Evolutionary conservation across 1,140 invertebrate genomes (phyloP).

Genomic region (Leucophenga varia): DNA sequence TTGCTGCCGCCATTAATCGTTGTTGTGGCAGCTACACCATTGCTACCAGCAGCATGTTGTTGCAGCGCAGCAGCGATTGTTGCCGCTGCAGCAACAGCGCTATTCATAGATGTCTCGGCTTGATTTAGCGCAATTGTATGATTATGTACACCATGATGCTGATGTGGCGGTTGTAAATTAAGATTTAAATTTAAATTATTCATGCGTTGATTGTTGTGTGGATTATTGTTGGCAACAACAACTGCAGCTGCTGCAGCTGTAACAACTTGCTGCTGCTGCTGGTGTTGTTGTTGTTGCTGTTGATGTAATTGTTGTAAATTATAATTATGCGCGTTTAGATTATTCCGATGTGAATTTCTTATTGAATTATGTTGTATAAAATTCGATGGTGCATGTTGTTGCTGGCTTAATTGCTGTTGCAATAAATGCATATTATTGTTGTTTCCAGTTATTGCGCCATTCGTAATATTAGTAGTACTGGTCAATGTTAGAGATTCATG

Average conservation of each 20-base stretch:
- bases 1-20: conserved; percentile 28
- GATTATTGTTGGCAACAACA: conserved; percentile 38
- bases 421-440: conserved; percentile 25
- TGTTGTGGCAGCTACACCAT: conserved; percentile 4
- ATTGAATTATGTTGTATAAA: conserved; percentile 54
- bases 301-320: conserved; percentile 17
- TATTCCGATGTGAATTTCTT: conserved; percentile 51
- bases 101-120: conserved; percentile 27
- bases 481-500: conserved; percentile 48
- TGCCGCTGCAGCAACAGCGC: conserved; percentile 46
- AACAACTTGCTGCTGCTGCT: conserved; percentile 46
- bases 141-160: conserved; percentile 30
- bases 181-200: conserved; percentile 50
- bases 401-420: conserved; percentile 26
- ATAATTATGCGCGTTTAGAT: conserved; percentile 46
- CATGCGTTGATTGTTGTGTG: conserved; percentile 44
- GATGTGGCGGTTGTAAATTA: conserved; percentile 18
- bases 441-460: conserved; percentile 14
- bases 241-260: conserved; percentile 48
- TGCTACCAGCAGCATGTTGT: conserved; percentile 33
- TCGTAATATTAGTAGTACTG: conserved; percentile 15
- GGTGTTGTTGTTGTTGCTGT: conserved; percentile 33
- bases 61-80: conserved; percentile 45
- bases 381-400: conserved; percentile 28
- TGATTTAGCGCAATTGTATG: conserved; percentile 22